Conservation (phyloP, 2,888 invertebrate genomes). For the Aphidoletes aphidimyza region DNA sequence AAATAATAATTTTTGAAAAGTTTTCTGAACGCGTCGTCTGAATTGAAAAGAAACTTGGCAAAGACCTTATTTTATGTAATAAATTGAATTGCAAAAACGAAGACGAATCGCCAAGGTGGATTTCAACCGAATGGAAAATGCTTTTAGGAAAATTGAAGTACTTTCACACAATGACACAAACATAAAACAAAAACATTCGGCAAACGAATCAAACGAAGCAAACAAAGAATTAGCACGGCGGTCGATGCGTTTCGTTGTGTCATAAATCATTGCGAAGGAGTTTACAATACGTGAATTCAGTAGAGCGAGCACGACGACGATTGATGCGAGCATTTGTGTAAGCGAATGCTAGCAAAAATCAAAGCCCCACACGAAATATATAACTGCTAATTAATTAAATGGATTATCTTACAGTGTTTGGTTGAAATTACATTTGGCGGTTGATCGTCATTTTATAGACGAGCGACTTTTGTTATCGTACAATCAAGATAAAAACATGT, state of each 20-base stretch:
- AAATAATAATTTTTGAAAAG: not conserved
- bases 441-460: conserved; percentile 11
- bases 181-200: not conserved
- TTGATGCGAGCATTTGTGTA: not conserved
- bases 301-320: not conserved
- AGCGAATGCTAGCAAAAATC: not conserved
- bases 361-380: not conserved
- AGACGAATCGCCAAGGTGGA: not conserved
- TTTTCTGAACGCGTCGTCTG: too few species aligned
- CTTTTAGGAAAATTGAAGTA: conserved; percentile 15
- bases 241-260: not conserved
- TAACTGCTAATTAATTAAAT: conserved; percentile 25
- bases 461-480: not conserved
- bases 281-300: not conserved
- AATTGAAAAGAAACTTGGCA: too few species aligned
- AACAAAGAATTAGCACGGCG: not conserved
- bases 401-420: conserved; percentile 29
- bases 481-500: not conserved
- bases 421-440: conserved; percentile 10
- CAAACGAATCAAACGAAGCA: too few species aligned
- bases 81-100: too few species aligned
- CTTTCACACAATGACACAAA: not conserved
- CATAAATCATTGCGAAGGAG: not conserved
- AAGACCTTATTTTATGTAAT: too few species aligned
- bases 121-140: not conserved